A percentile compares a stretch with the other conserved stretches of the same genome.
phyloP scores from a whole-genome alignment of 1,140 invertebrate genomes.

The Plectus sambesii region DNA sequence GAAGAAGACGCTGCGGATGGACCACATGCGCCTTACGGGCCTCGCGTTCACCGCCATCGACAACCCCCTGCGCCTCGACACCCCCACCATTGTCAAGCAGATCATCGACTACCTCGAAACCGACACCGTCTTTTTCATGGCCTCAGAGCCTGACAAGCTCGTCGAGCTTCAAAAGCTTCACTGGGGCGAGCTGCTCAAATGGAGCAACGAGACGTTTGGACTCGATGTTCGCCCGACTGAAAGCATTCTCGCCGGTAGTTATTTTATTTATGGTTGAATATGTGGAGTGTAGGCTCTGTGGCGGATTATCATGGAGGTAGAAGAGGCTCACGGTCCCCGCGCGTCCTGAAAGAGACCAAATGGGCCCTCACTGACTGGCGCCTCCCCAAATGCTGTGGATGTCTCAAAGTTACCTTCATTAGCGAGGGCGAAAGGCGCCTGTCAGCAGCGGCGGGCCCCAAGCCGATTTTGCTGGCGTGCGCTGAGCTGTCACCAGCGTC shows the following conservation, averaged over 20 bases:
- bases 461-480: no score
- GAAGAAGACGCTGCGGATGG: constrained; percentile 61
- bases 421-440: no score
- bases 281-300: no score
- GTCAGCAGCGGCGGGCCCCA: no score
- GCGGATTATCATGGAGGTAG: no score
- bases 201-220: constrained; percentile 62
- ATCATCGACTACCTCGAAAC: constrained; percentile 71
- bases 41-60: constrained; percentile 77
- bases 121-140: constrained; percentile 65
- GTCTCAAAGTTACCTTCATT: no score
- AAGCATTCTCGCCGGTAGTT: no score
- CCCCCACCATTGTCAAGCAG: constrained; percentile 62
- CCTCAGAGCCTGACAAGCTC: constrained; percentile 64
- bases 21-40: constrained; percentile 58
- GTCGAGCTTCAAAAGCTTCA: constrained; percentile 62
- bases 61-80: constrained; percentile 71
- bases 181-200: constrained; percentile 76
- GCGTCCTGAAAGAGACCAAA: no score
- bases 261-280: no score
- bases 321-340: constrained; percentile 10
- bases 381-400: no score
- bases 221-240: constrained; percentile 48
- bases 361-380: no score
- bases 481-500: no score